Evolutionary conservation across 2,797 vertebrate species (phyloP), one percentile per base, ranked within the genome.

Genomic region (Microtus obscurus): DNA sequence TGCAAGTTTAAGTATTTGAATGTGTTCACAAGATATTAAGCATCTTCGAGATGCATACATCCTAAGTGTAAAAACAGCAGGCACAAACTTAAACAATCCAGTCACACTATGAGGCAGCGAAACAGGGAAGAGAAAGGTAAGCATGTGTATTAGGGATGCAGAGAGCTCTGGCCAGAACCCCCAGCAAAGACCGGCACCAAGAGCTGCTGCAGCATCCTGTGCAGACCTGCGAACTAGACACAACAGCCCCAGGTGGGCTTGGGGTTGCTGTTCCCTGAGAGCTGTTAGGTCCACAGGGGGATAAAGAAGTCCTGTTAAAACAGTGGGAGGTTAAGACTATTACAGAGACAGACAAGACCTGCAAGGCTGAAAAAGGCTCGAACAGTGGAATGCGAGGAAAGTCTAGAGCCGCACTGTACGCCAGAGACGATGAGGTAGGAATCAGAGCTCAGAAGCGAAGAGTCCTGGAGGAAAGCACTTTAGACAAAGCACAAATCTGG

Each of bases 291-390:
- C 71, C 71, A 90, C 86, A 90, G 13, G 13, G 43, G 5, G 34
- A 86, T 86, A 76, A 95, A 76, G 63, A 95, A 92, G 69, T 89
- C n/a, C 53, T 89, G 83, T 34, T 65, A 65, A 91, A 80, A 71
- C 5, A 81, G 48, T 27, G 31, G 56, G n/a, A 65, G 61, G 43
- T 19, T 19, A 61, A 77, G 87, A 83, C 43, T 29, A 27, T 43
- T 45, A 45, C 31, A 27, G 56, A 61, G 69, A 43, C 61, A 43
- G 93, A 56, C 31, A 40, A 45, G 48, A 37, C 27, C 11, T 10
- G 11, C 13, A 12, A 2, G 12, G 34, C 56, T 71, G 29, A 86
- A 80, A 40, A 53, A 1, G 12, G 19, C n/a, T 9, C 71, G n/a
- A 8, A 63, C 37, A 3, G 1, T 13, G 43, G 83, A 88, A 86